Conservation (phyloP, 2,113 vertebrate genomes). For the Laticauda laticaudata region DNA sequence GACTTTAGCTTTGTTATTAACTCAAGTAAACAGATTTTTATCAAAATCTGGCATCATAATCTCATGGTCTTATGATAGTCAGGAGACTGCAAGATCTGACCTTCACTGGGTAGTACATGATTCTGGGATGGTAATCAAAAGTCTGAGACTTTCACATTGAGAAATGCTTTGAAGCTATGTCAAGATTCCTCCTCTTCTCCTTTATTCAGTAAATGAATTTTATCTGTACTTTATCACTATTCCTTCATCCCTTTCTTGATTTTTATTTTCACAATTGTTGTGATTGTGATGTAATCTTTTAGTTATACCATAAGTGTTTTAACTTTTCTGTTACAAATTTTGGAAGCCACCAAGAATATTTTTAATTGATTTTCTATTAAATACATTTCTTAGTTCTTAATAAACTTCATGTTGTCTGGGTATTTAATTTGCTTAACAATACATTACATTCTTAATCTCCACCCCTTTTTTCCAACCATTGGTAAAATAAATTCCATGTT, state of each 20-base stretch:
- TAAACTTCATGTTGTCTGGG: too few species aligned
- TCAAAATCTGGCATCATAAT: not conserved
- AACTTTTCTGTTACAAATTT: not conserved
- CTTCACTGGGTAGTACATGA: not conserved
- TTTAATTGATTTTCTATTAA: too few species aligned
- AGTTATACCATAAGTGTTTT: not conserved
- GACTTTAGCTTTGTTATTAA: not conserved
- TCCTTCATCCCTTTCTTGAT: not conserved
- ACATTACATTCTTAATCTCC: too few species aligned
- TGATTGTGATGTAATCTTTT: not conserved
- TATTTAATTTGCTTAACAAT: too few species aligned
- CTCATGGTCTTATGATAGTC: not conserved
- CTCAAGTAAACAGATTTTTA: not conserved
- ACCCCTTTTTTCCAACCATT: too few species aligned
- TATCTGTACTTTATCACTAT: not conserved
- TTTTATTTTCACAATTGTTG: not conserved
- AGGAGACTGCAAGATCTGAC: not conserved
- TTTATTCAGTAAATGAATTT: not conserved
- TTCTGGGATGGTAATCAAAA: not conserved
- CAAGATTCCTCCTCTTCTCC: not conserved
- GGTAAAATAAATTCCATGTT: too few species aligned
- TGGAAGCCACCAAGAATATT: not conserved
- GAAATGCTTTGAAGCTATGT: not conserved
- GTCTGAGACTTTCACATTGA: not conserved
- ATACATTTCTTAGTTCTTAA: too few species aligned